Evolutionary conservation across 2,113 vertebrate species (phyloP).

Genomic region (Scomber scombrus): DNA sequence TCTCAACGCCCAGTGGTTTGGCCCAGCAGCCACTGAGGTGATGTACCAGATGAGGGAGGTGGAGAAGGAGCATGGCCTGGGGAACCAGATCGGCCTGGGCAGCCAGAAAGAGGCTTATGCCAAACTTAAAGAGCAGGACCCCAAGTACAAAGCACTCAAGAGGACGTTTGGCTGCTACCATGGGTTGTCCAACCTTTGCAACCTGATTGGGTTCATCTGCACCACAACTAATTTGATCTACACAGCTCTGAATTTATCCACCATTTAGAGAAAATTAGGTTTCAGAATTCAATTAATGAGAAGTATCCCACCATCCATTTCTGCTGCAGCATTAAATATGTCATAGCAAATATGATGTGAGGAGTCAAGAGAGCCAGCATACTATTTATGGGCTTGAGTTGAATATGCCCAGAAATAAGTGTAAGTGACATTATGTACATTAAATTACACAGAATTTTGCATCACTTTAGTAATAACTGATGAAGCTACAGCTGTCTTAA

Average conservation of each 20-base stretch:
- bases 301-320: not conserved
- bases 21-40: conserved; percentile 78
- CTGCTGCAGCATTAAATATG: not conserved
- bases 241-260: conserved; percentile 84
- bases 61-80: conserved; percentile 89
- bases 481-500: not conserved
- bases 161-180: conserved; percentile 87
- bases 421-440: not conserved
- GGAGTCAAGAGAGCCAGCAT: not conserved
- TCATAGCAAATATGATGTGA: not conserved
- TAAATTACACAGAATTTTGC: not conserved
- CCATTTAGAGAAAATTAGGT: conserved; percentile 74
- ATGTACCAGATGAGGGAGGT: conserved; percentile 87
- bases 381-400: not conserved
- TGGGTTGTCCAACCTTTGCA: conserved; percentile 88
- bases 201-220: conserved; percentile 86
- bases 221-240: conserved; percentile 86
- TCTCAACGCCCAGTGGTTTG: conserved; percentile 88
- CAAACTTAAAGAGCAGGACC: conserved; percentile 88
- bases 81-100: conserved; percentile 81
- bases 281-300: not conserved
- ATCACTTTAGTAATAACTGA: too few relatives aligned
- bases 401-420: not conserved
- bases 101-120: conserved; percentile 83
- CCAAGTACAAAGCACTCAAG: conserved; percentile 85